Conservation (phyloP, 2,888 invertebrate species). For the Protodeltote pygarga region DNA sequence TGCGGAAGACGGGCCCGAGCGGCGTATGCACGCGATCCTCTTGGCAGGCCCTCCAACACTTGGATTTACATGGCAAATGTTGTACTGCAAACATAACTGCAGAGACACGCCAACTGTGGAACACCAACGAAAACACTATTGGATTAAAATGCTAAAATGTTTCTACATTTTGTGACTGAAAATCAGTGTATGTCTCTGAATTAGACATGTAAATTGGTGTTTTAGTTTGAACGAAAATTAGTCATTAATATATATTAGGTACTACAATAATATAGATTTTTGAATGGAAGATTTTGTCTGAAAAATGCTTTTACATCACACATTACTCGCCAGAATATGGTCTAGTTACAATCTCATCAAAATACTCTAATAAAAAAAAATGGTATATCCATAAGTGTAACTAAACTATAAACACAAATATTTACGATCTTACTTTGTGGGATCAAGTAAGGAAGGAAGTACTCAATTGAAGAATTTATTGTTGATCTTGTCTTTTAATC, state of each 20-base stretch:
- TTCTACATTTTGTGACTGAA: slow-evolving; percentile 17
- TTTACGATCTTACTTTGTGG: too few species aligned
- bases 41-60: slow-evolving; percentile 49
- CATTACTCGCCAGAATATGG: too few species aligned
- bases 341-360: too few species aligned
- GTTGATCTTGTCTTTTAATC: neutral
- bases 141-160: slow-evolving; percentile 39
- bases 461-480: neutral
- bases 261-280: too few species aligned
- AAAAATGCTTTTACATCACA: too few species aligned
- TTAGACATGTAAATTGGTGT: slow-evolving; percentile 17
- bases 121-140: slow-evolving; percentile 17
- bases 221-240: too few species aligned
- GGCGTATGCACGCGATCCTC: slow-evolving; percentile 45
- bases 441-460: neutral
- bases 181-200: slow-evolving; percentile 28
- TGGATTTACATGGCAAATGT: slow-evolving; percentile 53
- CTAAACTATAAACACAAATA: too few species aligned
- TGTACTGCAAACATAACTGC: slow-evolving; percentile 40
- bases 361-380: too few species aligned
- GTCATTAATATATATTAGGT: too few species aligned
- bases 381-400: too few species aligned
- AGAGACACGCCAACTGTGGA: slow-evolving; percentile 34
- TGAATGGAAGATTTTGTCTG: too few species aligned
- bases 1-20: slow-evolving; percentile 39